A percentile compares a stretch with the other conserved stretches of the same genome.
Conservation (phyloP, 2,888 invertebrate genomes). For the Metopia argyrocephala region DNA sequence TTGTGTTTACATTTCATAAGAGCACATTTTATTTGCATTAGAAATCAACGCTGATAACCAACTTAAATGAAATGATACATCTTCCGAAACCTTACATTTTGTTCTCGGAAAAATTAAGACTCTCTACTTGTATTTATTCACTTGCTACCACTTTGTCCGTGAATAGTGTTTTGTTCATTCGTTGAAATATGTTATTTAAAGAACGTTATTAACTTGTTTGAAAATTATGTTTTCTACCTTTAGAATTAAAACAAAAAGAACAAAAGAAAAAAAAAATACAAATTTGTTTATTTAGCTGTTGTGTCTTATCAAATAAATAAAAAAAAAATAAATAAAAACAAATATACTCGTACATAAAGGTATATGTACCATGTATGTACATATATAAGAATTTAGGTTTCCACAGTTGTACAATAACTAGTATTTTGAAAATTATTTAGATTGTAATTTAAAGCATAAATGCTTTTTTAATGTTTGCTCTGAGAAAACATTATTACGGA, state of each 20-base stretch:
- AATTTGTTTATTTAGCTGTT: constrained; percentile 59
- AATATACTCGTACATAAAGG: not conserved
- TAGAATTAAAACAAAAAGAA: not conserved
- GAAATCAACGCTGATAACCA: constrained; percentile 55
- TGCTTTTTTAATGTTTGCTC: not conserved
- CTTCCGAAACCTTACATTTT: no score
- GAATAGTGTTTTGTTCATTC: constrained; percentile 14
- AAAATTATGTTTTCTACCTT: no score
- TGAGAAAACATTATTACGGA: not conserved
- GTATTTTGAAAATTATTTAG: no score
- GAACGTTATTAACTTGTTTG: constrained; percentile 42
- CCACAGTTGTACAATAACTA: no score
- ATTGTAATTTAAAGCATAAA: no score
- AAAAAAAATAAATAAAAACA: constrained; percentile 33
- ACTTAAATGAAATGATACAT: no score
- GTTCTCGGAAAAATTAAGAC: not conserved
- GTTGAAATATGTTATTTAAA: constrained; percentile 17
- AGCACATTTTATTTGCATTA: constrained; percentile 42
- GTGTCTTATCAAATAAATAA: constrained; percentile 52
- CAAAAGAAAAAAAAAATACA: constrained; percentile 26
- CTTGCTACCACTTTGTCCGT: constrained; percentile 35
- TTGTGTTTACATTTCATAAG: constrained; percentile 25
- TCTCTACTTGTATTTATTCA: constrained; percentile 7
- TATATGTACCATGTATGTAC: constrained; percentile 1
- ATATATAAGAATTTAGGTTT: constrained; percentile 10